Evolutionary conservation across 1,140 invertebrate species (phyloP).

Genomic region (Aphidius gifuensis): DNA sequence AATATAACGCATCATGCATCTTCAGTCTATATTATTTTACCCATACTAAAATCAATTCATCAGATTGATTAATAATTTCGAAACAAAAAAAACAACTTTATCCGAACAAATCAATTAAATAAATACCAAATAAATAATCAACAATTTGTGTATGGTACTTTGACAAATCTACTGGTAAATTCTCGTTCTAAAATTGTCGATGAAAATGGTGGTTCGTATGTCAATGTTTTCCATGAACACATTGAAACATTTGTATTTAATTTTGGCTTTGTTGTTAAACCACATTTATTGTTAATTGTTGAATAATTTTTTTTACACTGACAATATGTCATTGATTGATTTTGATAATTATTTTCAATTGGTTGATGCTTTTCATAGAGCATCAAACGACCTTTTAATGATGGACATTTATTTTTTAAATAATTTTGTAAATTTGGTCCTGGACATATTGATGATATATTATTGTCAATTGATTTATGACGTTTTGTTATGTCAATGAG

Average conservation of each 20-base stretch:
- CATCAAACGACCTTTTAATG: constrained; percentile 22
- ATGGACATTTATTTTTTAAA: constrained; percentile 24
- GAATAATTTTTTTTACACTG: constrained; percentile 5
- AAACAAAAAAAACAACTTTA: too few species aligned
- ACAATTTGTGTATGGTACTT: constrained; percentile 1
- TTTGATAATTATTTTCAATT: background rate
- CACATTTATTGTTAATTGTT: background rate
- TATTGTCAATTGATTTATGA: background rate
- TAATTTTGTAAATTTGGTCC: constrained; percentile 31
- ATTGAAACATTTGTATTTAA: background rate
- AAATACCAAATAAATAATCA: too few species aligned
- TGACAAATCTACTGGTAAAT: constrained; percentile 27
- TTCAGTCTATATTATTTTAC: constrained; percentile 19
- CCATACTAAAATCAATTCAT: background rate
- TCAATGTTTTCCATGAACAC: background rate
- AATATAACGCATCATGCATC: constrained; percentile 25
- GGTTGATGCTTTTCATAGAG: constrained; percentile 21
- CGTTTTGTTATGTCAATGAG: background rate
- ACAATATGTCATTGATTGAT: constrained; percentile 7
- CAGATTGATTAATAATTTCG: too few species aligned
- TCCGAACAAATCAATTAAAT: too few species aligned
- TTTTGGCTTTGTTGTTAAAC: background rate
- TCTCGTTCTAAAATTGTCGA: constrained; percentile 24
- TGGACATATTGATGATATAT: constrained; percentile 16
- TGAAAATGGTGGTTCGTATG: constrained; percentile 25